Base-by-base conservation (phyloP, 1,140 invertebrate genomes). In the Philaenus spumarius region DNA sequence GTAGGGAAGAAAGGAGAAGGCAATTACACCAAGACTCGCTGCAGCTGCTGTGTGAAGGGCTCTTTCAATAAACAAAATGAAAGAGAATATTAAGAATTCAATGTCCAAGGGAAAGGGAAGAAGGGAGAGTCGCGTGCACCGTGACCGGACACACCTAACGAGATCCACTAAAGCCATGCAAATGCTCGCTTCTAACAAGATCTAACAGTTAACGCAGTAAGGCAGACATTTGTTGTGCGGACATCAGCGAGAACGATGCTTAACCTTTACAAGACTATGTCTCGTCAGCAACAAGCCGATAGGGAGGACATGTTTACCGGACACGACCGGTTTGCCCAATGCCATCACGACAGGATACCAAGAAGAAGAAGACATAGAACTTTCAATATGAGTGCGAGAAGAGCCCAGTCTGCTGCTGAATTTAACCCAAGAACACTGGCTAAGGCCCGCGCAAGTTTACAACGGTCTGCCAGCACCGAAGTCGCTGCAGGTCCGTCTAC, bases 401-500 rank as follows among this genome's bases (percentile, higher is more conserved):
- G 86, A 30, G 82, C 86, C 7, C 85, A 86, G 65, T 88, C 85
- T 54, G 85, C 84, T 4, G 83, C 84, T 2, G 86, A 89, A 64
- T 76, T 88, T 35, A 81, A 87, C 66, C 78, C 81, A 19, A 77
- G 80, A 40, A 78, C 80, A 3, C 75, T 86, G 54, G 78, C 79
- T 4, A 84, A 83, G 0, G 80, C 70, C 4, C 66, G 68, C 4
- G 62, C 71, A 9, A 62, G 73, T 2, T 70, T 72, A 20, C 70
- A 69, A 47, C 66, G 73, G 42, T 75, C 74, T 57, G 71, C 70
- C 11, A 74, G 71, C 50, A 72, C 73, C 23, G 72, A 74, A 35
- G 71, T 73, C 14, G 64, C 66, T 6, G 14, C 35, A 45, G 15
- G 67, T 17, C n/a, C 14, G n/a, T n/a, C 37, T 43, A 4, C 26